phyloP scores from a whole-genome alignment of 2,113 vertebrate species.

The Brachyistius frenatus region DNA sequence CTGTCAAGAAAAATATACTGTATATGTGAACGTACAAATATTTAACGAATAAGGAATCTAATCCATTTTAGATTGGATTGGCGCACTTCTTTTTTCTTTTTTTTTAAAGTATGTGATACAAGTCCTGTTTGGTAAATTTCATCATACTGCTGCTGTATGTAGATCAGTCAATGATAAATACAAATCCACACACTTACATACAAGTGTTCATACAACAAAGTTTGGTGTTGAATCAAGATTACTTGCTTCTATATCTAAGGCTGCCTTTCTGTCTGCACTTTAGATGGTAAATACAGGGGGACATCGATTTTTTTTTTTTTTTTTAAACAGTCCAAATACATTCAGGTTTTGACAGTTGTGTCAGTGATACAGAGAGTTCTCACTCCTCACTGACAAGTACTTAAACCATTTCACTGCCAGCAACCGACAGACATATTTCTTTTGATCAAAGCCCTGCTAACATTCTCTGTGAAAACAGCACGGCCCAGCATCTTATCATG shows the following conservation, averaged over 20 bases:
- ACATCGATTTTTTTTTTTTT: too few relatives aligned
- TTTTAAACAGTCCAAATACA: too few relatives aligned
- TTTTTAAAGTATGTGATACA: too few relatives aligned
- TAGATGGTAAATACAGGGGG: not conserved
- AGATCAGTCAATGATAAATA: not conserved
- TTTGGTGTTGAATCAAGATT: not conserved
- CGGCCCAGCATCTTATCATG: constrained; percentile 8
- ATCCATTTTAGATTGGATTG: too few relatives aligned
- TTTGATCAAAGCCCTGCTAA: constrained; percentile 34
- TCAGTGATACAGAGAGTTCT: not conserved
- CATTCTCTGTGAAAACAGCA: constrained; percentile 8
- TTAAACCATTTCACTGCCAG: constrained; percentile 5
- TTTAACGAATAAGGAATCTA: too few relatives aligned
- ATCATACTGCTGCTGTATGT: too few relatives aligned
- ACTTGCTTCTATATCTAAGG: not conserved
- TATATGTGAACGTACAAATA: too few relatives aligned
- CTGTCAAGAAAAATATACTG: too few relatives aligned
- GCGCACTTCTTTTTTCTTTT: too few relatives aligned
- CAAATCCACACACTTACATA: not conserved
- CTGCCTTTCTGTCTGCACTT: not conserved
- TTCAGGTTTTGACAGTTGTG: not conserved
- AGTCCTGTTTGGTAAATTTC: not conserved
- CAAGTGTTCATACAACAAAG: too few relatives aligned
- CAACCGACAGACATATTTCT: constrained; percentile 12
- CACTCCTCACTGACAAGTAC: not conserved